Evolutionary conservation across 2,797 vertebrate genomes (phyloP).

Genomic region (Nyctalus aviator): DNA sequence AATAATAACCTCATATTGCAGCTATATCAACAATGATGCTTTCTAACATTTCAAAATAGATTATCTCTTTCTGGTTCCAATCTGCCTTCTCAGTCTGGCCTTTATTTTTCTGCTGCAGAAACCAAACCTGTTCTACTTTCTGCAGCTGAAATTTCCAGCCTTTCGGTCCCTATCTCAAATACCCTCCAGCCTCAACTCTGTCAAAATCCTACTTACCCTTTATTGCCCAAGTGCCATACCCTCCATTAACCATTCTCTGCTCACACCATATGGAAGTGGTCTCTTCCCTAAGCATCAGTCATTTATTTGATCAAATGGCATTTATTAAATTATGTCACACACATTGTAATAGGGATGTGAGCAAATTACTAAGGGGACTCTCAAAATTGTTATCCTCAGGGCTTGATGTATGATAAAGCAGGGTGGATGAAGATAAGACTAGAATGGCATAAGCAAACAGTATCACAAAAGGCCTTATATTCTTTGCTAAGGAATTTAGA

Average conservation of each 20-base stretch:
- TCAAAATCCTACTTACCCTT: neutral
- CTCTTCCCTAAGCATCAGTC: constrained; percentile 10
- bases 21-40: neutral
- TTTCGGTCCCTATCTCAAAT: neutral
- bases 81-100: constrained; percentile 11
- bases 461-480: neutral
- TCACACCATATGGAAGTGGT: neutral
- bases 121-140: constrained; percentile 41
- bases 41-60: constrained; percentile 21
- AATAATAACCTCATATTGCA: constrained; percentile 11
- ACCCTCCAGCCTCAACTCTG: neutral
- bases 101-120: neutral
- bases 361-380: neutral
- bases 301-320: neutral
- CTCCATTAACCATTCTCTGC: neutral
- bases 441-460: constrained; percentile 2
- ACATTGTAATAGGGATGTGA: neutral
- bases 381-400: neutral
- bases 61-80: constrained; percentile 6
- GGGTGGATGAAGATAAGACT: neutral
- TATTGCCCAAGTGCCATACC: neutral
- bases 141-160: neutral
- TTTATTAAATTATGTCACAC: constrained; percentile 22
- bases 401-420: neutral
- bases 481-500: constrained; percentile 38